Conservation (phyloP, 1,140 invertebrate species). For the Leptinotarsa undecemlineata region DNA sequence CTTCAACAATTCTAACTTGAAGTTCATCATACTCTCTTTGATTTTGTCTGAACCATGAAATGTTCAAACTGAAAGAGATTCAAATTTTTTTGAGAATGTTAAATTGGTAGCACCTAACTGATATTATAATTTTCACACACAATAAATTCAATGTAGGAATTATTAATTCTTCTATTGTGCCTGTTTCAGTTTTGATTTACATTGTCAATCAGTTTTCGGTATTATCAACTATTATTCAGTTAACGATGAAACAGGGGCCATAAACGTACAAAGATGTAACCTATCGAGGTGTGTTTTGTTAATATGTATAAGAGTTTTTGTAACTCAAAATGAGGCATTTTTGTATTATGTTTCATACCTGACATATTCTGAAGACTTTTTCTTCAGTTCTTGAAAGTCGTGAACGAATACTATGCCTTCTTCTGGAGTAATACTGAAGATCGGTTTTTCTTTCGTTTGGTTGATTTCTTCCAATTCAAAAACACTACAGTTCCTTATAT, state of each 20-base stretch:
- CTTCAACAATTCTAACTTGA: slow-evolving; percentile 55
- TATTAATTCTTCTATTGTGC: too few relatives aligned
- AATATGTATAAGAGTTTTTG: too few relatives aligned
- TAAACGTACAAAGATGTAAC: too few relatives aligned
- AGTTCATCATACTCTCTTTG: slow-evolving; percentile 54
- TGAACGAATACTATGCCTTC: slow-evolving; percentile 64
- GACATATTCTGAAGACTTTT: slow-evolving; percentile 32
- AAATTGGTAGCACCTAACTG: too few relatives aligned
- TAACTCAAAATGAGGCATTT: too few relatives aligned
- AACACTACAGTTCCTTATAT: slow-evolving; percentile 38
- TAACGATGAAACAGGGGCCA: too few relatives aligned
- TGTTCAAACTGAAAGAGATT: slow-evolving; percentile 52
- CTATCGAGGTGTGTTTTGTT: too few relatives aligned
- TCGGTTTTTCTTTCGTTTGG: slow-evolving; percentile 29
- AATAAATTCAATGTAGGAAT: too few relatives aligned
- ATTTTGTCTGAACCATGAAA: slow-evolving; percentile 59
- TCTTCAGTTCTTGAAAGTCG: slow-evolving; percentile 51
- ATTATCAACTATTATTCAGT: too few relatives aligned
- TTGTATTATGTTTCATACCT: slow-evolving; percentile 28
- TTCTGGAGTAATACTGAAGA: slow-evolving; percentile 60
- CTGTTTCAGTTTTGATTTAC: too few relatives aligned
- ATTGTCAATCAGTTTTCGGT: too few relatives aligned
- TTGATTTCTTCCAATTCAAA: slow-evolving; percentile 41
- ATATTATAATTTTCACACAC: too few relatives aligned
- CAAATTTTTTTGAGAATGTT: not conserved